Percentiles rank a stretch among this genome's conserved stretches.
Conservation (phyloP, 2,888 invertebrate genomes). For the Oligia fasciuncula region DNA sequence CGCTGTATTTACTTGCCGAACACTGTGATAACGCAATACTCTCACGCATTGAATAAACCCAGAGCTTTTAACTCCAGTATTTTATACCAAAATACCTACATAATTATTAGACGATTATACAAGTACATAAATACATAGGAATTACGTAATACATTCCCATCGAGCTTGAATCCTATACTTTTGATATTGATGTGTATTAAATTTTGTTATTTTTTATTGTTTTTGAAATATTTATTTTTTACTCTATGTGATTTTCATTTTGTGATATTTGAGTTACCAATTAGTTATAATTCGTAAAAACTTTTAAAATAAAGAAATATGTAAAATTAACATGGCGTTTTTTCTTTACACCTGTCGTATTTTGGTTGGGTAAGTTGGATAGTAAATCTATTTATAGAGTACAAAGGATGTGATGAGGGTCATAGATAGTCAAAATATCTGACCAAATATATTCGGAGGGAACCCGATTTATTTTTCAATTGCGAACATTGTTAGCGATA, state of each 20-base stretch:
- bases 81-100: constrained; percentile 64
- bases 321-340: constrained; percentile 46
- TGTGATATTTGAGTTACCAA: constrained; percentile 77
- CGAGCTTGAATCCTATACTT: constrained; percentile 78
- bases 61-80: constrained; percentile 75
- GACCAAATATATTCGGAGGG: constrained; percentile 56
- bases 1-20: constrained; percentile 73
- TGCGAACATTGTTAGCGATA: constrained; percentile 57
- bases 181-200: constrained; percentile 68
- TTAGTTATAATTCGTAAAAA: constrained; percentile 59
- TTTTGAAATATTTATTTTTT: constrained; percentile 63
- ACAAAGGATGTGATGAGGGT: constrained; percentile 54
- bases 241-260: constrained; percentile 71
- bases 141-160: constrained; percentile 70
- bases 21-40: constrained; percentile 78
- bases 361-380: constrained; percentile 19
- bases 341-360: constrained; percentile 56
- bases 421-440: constrained; percentile 52
- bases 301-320: constrained; percentile 67
- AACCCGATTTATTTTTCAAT: constrained; percentile 68
- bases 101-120: constrained; percentile 72
- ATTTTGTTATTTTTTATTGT: constrained; percentile 64
- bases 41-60: constrained; percentile 75
- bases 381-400: constrained; percentile 32
- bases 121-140: constrained; percentile 61